Conservation (phyloP, 37 sponge, comb jelly and placozoan genomes). For the Cladorhizidae sp. region DNA sequence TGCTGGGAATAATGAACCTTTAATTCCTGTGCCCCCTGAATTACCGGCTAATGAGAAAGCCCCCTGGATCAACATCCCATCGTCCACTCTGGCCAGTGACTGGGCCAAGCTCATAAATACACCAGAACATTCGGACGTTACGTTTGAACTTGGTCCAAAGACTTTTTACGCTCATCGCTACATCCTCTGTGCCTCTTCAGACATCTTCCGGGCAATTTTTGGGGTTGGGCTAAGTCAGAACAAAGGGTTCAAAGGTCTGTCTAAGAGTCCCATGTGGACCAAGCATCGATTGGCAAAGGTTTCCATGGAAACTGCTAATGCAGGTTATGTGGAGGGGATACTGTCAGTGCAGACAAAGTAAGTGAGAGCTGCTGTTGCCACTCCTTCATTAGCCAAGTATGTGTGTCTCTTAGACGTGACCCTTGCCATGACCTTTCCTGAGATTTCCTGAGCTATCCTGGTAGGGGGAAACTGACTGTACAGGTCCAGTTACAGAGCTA, state of each 20-base stretch:
- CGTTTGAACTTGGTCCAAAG: slow-evolving; percentile 28
- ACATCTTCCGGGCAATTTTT: slow-evolving; percentile 67
- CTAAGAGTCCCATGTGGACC: slow-evolving; percentile 46
- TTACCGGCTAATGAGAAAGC: slow-evolving; percentile 70
- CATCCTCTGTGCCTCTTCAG: slow-evolving; percentile 72
- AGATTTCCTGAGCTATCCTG: too few relatives aligned
- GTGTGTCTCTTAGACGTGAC: too few relatives aligned
- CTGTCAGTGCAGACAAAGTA: slow-evolving; percentile 40
- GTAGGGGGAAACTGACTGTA: too few relatives aligned
- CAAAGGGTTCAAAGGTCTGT: slow-evolving; percentile 1
- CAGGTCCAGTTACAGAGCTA: too few relatives aligned
- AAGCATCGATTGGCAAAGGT: slow-evolving; percentile 39
- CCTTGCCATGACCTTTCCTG: too few relatives aligned
- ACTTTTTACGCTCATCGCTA: slow-evolving; percentile 57
- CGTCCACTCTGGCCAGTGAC: slow-evolving; percentile 45
- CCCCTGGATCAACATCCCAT: slow-evolving; percentile 83
- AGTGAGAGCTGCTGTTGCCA: background rate
- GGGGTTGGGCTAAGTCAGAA: slow-evolving; percentile 17
- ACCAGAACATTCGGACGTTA: slow-evolving; percentile 52
- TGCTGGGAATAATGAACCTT: slow-evolving; percentile 19
- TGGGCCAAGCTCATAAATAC: slow-evolving; percentile 54
- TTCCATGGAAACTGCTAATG: slow-evolving; percentile 21
- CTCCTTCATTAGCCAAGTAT: too few relatives aligned
- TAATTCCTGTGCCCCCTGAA: slow-evolving; percentile 78
- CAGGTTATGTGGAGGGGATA: slow-evolving; percentile 58